phyloP scores from a whole-genome alignment of 2,797 vertebrate genomes.

The Trematomus bernacchii region DNA sequence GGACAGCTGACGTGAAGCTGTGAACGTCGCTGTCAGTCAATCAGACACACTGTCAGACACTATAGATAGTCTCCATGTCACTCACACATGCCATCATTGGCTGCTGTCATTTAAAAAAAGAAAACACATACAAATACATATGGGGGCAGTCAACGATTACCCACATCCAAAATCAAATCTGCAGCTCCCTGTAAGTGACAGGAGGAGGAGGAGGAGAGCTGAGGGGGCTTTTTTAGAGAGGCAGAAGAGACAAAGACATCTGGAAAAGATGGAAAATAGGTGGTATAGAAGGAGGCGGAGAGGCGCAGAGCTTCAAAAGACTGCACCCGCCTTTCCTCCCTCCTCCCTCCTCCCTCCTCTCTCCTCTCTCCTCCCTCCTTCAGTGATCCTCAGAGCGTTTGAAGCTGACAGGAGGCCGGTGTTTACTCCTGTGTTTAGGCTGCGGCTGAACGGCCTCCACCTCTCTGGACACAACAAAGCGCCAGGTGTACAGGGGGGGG shows the following conservation, averaged over 20 bases:
- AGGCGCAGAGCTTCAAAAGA: constrained; percentile 68
- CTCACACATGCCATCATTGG: constrained; percentile 64
- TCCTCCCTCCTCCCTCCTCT: constrained; percentile 46
- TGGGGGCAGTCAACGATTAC: constrained; percentile 23
- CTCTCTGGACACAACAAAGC: constrained; percentile 66
- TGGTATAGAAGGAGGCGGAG: constrained; percentile 34
- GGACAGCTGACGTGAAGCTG: constrained; percentile 32
- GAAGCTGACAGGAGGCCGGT: constrained; percentile 75
- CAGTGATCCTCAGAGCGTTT: constrained; percentile 63
- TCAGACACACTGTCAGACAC: constrained; percentile 45
- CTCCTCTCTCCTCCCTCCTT: constrained; percentile 48
- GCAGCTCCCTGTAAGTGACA: constrained; percentile 12
- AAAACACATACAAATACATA: constrained; percentile 14
- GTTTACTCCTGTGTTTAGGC: constrained; percentile 62
- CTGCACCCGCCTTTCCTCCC: constrained; percentile 11
- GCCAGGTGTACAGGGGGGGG: constrained; percentile 70
- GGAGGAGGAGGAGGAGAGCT: constrained; percentile 10
- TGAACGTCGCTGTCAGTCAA: constrained; percentile 54
- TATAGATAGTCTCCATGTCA: constrained; percentile 57
- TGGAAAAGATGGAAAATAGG: constrained; percentile 45
- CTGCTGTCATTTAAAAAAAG: constrained; percentile 38
- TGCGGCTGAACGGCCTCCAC: constrained; percentile 33
- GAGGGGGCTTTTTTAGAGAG: constrained; percentile 6
- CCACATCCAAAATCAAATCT: constrained; percentile 42
- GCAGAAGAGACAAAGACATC: constrained; percentile 13